A percentile compares a stretch with the other conserved stretches of the same genome.
Evolutionary conservation across 2,797 vertebrate species (phyloP).

Genomic region (Poecile montanus): DNA sequence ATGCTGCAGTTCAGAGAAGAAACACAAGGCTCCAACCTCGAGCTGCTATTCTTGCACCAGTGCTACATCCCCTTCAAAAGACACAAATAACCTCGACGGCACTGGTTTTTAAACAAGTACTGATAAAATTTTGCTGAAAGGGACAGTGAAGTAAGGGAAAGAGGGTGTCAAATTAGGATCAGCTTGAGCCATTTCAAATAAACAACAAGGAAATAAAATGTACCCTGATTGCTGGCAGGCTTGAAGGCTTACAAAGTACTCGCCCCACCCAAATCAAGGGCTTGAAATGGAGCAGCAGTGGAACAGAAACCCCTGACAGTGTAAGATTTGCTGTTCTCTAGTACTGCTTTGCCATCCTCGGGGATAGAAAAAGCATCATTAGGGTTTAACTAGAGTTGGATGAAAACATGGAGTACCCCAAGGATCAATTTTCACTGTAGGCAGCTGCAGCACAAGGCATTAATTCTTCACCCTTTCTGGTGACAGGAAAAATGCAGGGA

Average conservation of each 20-base stretch:
- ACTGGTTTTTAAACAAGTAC: neutral
- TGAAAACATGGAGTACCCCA: conserved; percentile 53
- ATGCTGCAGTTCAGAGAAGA: neutral
- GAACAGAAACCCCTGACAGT: conserved; percentile 2
- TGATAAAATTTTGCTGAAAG: conserved; percentile 30
- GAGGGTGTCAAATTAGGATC: conserved; percentile 33
- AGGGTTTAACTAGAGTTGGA: conserved; percentile 39
- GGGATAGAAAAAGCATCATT: conserved; percentile 38
- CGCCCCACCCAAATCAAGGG: neutral
- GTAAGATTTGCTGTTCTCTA: conserved; percentile 19
- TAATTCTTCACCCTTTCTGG: conserved; percentile 46
- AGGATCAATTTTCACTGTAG: conserved; percentile 61
- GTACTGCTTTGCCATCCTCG: neutral
- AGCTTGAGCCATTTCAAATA: conserved; percentile 39
- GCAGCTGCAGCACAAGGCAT: conserved; percentile 31
- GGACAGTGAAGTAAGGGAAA: conserved; percentile 41
- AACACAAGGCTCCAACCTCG: neutral
- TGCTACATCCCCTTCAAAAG: neutral
- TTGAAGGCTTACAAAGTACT: conserved; percentile 10
- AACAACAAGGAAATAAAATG: conserved; percentile 16
- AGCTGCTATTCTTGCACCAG: neutral
- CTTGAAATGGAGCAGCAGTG: conserved; percentile 23
- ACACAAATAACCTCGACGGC: neutral
- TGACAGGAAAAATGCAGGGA: neutral
- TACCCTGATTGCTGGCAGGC: conserved; percentile 39